Base-by-base conservation (phyloP, 2,113 vertebrate species). In the Thunnus thynnus region DNA sequence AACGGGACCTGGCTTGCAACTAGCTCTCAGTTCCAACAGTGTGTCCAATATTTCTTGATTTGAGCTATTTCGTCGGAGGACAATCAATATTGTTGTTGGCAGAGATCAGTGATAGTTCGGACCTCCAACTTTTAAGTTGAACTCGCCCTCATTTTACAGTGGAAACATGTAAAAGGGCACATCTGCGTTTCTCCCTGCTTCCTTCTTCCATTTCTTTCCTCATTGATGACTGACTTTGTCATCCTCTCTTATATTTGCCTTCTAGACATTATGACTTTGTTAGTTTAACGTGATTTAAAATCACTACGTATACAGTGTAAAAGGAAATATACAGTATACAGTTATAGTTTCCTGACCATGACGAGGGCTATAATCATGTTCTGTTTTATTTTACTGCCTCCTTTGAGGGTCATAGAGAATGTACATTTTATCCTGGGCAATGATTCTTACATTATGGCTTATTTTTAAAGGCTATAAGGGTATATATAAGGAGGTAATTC, bases 51-150 rank as follows among this genome's bases (percentile, higher is more conserved):
- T 90, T 93, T 92, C 87, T 91, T 88, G 87, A 89, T 91, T 88
- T 92, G 85, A 88, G 85, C 83, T 88, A 82, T 94, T 92, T 89
- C 76, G 10, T 85, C 36, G 30, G 74, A 86, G 90, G 86, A 92
- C 93, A 87, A 91, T 93, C 87, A 92, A 93, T 94, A 93, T 94
- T 95, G 81, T 91, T 92, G 84, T 94, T 95, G 94, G 93, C 92
- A 76, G 47, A 44, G 67, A 92, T 93, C 83, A 89, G 81, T 30
- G 68, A 84, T 63, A 78, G 65, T 54, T 69, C 30, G 20, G 88
- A 90, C 86, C 86, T 92, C 85, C 69, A 71, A 78, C 70, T 86
- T 84, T 72, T 76, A 65, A 85, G 55, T 81, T 65, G 64, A 1
- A 0, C 20, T 57, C 32, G 54, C 81, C 52, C 36, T 78, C 64